Conservation (phyloP, 2,888 invertebrate genomes). For the Ennomos quercinarius region DNA sequence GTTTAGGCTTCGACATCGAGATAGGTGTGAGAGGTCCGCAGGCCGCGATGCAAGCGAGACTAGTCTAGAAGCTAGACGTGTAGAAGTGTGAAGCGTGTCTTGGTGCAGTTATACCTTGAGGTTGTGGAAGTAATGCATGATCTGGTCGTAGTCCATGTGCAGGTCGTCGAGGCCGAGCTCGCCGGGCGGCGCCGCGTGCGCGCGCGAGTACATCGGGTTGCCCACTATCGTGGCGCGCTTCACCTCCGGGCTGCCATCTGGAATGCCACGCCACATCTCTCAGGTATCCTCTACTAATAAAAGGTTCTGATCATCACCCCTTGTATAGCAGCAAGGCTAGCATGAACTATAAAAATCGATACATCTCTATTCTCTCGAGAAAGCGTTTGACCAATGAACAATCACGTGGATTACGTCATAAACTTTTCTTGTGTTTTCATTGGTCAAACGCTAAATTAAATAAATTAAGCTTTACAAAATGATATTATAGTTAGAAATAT, state of each 20-base stretch:
- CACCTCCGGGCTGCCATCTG: conserved; percentile 86
- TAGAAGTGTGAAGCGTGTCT: conserved; percentile 53
- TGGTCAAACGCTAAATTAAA: background rate
- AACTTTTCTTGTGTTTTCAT: no score
- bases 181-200: conserved; percentile 67
- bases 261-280: background rate
- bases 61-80: conserved; percentile 76
- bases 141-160: conserved; percentile 98
- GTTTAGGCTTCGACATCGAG: conserved; percentile 77
- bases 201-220: conserved; percentile 94
- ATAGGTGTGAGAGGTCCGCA: conserved; percentile 53
- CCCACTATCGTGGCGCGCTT: conserved; percentile 94
- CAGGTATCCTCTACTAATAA: no score
- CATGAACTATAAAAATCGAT: no score
- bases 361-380: no score
- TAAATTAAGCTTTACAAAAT: background rate
- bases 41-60: conserved; percentile 69
- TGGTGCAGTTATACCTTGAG: conserved; percentile 91
- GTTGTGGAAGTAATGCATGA: conserved; percentile 99
- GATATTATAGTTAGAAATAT: no score
- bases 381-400: no score
- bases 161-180: conserved; percentile 92
- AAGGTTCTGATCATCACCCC: no score
- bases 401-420: no score
- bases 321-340: no score